Conservation (phyloP, 2,113 vertebrate species). For the Proteles cristata region DNA sequence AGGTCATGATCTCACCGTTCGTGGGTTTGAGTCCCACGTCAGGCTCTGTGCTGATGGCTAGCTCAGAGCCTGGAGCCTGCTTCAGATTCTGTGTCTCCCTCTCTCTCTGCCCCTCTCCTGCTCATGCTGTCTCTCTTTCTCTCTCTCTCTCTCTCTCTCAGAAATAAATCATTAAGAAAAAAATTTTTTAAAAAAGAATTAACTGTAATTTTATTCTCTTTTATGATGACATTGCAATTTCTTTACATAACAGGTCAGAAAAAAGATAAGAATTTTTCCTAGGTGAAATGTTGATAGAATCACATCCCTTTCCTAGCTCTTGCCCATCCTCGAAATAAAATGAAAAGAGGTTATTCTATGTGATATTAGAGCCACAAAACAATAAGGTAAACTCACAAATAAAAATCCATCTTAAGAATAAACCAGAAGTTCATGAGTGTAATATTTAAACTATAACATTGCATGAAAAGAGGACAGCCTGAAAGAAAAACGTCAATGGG, state of each 20-base stretch:
- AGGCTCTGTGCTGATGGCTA: too few relatives aligned
- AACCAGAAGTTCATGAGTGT: background rate
- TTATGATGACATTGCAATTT: slow-evolving; percentile 50
- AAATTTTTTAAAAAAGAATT: background rate
- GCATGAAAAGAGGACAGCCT: background rate
- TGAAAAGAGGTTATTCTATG: slow-evolving; percentile 47
- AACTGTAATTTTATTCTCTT: slow-evolving; percentile 22
- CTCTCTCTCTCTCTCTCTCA: too few relatives aligned
- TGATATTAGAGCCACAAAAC: background rate
- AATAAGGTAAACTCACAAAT: slow-evolving; percentile 53
- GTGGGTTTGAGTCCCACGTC: too few relatives aligned
- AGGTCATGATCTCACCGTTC: too few relatives aligned
- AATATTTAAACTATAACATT: slow-evolving; percentile 1
- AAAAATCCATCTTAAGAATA: slow-evolving; percentile 52
- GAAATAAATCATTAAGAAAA: too few relatives aligned
- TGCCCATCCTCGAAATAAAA: slow-evolving; percentile 28
- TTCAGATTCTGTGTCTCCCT: too few relatives aligned
- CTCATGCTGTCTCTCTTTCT: too few relatives aligned
- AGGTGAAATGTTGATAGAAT: slow-evolving; percentile 36
- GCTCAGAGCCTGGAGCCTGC: too few relatives aligned
- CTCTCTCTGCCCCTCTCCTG: too few relatives aligned
- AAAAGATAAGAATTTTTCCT: slow-evolving; percentile 28
- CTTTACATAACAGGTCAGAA: slow-evolving; percentile 28
- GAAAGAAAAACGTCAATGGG: slow-evolving; percentile 67
- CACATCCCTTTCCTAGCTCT: background rate